Evolutionary conservation across 2,113 vertebrate genomes (phyloP).

Genomic region (Arenaria interpres): DNA sequence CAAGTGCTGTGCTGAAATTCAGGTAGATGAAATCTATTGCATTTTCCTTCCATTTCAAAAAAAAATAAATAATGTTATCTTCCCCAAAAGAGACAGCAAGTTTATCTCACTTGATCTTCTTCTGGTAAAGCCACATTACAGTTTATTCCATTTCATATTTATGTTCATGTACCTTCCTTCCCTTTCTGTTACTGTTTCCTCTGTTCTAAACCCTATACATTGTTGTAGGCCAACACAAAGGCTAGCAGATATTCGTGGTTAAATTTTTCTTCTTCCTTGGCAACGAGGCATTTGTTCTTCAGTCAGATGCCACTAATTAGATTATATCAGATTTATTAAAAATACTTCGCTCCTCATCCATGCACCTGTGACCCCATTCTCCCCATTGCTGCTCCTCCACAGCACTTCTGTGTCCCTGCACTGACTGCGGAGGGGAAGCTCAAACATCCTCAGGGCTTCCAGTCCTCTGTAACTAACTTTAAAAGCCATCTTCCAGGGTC

Average conservation of each 20-base stretch:
- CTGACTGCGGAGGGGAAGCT: background rate
- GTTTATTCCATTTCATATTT: background rate
- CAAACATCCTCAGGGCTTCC: background rate
- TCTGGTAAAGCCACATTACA: background rate
- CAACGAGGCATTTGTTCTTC: background rate
- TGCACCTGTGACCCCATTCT: background rate
- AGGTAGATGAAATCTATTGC: background rate
- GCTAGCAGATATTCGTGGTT: background rate
- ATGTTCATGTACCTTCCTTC: background rate
- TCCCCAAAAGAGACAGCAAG: background rate
- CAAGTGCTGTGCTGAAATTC: background rate
- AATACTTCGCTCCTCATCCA: background rate
- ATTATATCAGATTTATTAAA: background rate
- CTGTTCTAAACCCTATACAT: background rate
- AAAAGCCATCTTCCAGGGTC: background rate
- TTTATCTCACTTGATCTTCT: conserved; percentile 15
- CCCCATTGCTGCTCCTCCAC: background rate
- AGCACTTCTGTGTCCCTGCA: background rate
- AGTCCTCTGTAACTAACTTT: background rate
- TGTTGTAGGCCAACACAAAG: background rate
- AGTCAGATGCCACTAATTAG: background rate
- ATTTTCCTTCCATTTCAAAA: background rate
- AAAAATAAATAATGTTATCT: background rate
- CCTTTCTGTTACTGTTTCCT: background rate
- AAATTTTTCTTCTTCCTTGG: background rate